Conservation (phyloP, 2,888 invertebrate genomes). For the Serrognathus titanus region DNA sequence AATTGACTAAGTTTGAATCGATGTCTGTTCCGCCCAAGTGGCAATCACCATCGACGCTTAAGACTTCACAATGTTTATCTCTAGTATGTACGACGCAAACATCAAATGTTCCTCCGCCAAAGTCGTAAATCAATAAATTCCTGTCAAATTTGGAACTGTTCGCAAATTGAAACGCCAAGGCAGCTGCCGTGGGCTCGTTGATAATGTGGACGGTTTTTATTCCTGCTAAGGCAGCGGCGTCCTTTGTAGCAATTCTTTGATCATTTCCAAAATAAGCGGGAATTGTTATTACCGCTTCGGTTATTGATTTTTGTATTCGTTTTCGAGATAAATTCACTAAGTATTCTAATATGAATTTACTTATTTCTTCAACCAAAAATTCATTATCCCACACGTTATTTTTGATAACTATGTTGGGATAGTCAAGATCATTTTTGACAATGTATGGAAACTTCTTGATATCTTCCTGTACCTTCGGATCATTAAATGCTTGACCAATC, state of each 20-base stretch:
- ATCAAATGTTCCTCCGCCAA: constrained; percentile 34
- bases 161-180: constrained; percentile 25
- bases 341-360: constrained; percentile 23
- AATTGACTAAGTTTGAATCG: constrained; percentile 23
- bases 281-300: constrained; percentile 31
- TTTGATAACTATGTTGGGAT: constrained; percentile 22
- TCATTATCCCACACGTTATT: constrained; percentile 8
- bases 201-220: constrained; percentile 26
- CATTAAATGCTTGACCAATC: constrained; percentile 28
- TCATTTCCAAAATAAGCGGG: constrained; percentile 33
- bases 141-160: constrained; percentile 17
- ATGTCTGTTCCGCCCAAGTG: constrained; percentile 34
- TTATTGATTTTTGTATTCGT: constrained; percentile 19
- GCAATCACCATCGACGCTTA: constrained; percentile 28
- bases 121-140: constrained; percentile 29
- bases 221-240: constrained; percentile 29
- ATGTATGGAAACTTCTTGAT: constrained; percentile 25
- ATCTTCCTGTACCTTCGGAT: constrained; percentile 26
- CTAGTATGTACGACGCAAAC: constrained; percentile 26
- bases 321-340: constrained; percentile 21
- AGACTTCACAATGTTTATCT: constrained; percentile 20
- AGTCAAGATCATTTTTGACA: constrained; percentile 21
- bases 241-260: constrained; percentile 31
- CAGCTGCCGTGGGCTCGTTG: constrained; percentile 33
- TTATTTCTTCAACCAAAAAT: constrained; percentile 26